Evolutionary conservation across 2,797 vertebrate genomes (phyloP).

Genomic region (Odontamblyopus rebecca): DNA sequence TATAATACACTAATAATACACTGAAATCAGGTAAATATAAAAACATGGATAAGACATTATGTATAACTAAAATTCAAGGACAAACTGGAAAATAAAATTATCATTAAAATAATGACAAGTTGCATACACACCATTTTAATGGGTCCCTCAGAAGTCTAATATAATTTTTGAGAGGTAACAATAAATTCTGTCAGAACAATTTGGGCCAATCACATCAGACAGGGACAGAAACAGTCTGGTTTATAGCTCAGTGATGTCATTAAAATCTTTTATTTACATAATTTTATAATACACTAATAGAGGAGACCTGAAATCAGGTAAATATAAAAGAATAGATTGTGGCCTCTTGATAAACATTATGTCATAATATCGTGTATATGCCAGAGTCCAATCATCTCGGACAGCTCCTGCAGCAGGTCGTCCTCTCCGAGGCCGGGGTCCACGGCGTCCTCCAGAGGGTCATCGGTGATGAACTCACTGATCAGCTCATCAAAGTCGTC

Average conservation of each 20-base stretch:
- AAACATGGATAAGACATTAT: conserved; percentile 18
- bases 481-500: conserved; percentile 94
- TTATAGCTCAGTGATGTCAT: too few species aligned
- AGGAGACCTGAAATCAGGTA: too few species aligned
- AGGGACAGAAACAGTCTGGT: too few species aligned
- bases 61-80: conserved; percentile 10
- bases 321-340: not conserved
- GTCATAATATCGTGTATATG: not conserved
- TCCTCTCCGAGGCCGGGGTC: conserved; percentile 87
- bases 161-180: conserved; percentile 23
- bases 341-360: not conserved
- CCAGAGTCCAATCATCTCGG: conserved; percentile 61
- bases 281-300: too few species aligned
- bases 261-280: too few species aligned
- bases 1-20: conserved; percentile 42
- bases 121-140: conserved; percentile 24
- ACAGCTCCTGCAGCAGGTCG: conserved; percentile 73
- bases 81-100: conserved; percentile 9
- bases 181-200: conserved; percentile 6
- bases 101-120: conserved; percentile 14
- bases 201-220: not conserved
- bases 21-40: conserved; percentile 22
- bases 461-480: conserved; percentile 87
- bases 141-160: conserved; percentile 54
- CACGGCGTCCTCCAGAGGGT: conserved; percentile 87